Conservation (phyloP, 2,888 invertebrate genomes). For the Polymixis flavicincta region DNA sequence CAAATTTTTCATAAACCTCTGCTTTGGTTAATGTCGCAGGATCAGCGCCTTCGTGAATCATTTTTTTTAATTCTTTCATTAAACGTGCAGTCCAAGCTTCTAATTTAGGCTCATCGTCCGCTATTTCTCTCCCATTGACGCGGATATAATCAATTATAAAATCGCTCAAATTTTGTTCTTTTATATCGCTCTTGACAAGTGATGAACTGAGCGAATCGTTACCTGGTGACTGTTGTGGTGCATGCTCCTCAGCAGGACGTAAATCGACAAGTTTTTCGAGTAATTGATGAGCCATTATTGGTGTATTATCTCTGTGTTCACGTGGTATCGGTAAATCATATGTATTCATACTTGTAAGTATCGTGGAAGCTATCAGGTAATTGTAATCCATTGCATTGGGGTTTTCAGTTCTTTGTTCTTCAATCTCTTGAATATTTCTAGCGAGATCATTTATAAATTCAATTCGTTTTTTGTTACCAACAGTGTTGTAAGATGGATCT, state of each 20-base stretch:
- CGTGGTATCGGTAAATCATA: conserved; percentile 68
- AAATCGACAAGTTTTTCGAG: conserved; percentile 62
- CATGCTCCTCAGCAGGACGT: conserved; percentile 25
- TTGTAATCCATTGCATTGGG: conserved; percentile 72
- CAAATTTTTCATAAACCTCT: conserved; percentile 70
- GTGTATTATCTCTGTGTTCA: conserved; percentile 60
- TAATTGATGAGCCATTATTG: conserved; percentile 69
- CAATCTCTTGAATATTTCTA: conserved; percentile 73
- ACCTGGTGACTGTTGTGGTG: conserved; percentile 1
- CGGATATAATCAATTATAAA: conserved; percentile 77
- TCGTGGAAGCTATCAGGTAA: conserved; percentile 66
- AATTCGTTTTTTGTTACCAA: conserved; percentile 71
- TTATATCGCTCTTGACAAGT: conserved; percentile 45
- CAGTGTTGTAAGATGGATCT: conserved; percentile 68
- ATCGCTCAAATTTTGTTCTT: conserved; percentile 71
- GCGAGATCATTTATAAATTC: conserved; percentile 77
- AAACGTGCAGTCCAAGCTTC: conserved; percentile 77
- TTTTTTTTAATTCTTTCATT: conserved; percentile 74
- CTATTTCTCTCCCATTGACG: conserved; percentile 72
- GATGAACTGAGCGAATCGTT: conserved; percentile 39
- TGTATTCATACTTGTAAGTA: conserved; percentile 64
- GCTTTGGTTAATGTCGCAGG: conserved; percentile 63
- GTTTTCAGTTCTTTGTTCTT: conserved; percentile 69
- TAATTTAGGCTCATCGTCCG: conserved; percentile 75
- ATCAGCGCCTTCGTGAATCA: conserved; percentile 66